Percentiles rank a stretch among this genome's conserved stretches.
phyloP scores from a whole-genome alignment of 2,888 invertebrate species.

The Andrena fulva region DNA sequence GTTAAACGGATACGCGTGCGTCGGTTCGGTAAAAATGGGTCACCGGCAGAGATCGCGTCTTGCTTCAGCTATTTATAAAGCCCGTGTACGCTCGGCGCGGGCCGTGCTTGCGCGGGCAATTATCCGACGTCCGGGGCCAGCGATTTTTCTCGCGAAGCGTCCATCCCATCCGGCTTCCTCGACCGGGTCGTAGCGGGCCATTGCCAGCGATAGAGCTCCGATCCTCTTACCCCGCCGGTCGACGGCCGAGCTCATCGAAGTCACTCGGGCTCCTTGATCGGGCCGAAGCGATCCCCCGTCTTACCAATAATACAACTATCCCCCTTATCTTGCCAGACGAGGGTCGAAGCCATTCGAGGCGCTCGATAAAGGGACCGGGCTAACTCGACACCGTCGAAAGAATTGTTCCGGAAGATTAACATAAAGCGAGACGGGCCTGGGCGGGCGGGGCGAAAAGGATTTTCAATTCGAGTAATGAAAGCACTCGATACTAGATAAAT shows the following conservation, averaged over 20 bases:
- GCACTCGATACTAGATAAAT: constrained; percentile 51
- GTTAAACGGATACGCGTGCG: neutral
- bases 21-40: neutral
- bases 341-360: neutral
- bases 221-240: neutral
- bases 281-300: neutral
- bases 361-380: neutral
- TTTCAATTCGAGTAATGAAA: constrained; percentile 57
- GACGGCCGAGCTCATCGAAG: neutral
- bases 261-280: neutral
- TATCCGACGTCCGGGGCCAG: no score
- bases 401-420: constrained; percentile 38
- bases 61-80: neutral
- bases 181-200: no score
- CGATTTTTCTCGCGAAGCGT: no score
- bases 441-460: constrained; percentile 21
- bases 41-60: neutral
- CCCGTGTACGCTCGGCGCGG: no score
- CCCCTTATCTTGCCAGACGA: neutral
- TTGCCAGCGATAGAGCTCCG: neutral
- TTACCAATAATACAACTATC: constrained; percentile 1
- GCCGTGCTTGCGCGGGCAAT: no score
- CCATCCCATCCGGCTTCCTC: neutral
- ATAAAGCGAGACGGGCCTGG: constrained; percentile 8
- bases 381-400: neutral